Percentiles rank a stretch among this genome's conserved stretches.
These are phyloP conservation scores for Magallana nippona DNA, from an alignment of 2,888 invertebrate species.

Conservation along the genomic window DNA sequence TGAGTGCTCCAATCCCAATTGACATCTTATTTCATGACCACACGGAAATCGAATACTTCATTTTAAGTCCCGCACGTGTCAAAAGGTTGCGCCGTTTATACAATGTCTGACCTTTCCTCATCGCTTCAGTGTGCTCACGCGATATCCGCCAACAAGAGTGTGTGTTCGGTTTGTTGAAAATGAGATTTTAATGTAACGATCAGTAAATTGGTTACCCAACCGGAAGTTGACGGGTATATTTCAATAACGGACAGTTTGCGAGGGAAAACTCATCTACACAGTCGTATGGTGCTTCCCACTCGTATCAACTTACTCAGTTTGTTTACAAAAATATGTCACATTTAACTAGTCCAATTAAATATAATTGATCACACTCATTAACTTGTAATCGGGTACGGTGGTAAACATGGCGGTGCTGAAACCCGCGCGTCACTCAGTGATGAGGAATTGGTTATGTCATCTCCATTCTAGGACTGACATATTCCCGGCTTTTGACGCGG, in stretches of 20 bases:
- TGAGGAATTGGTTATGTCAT: slow-evolving; percentile 25
- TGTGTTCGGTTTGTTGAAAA: slow-evolving; percentile 17
- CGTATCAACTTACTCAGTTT: slow-evolving; percentile 24
- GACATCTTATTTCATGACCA: neutral
- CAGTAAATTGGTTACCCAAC: neutral
- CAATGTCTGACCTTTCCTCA: neutral
- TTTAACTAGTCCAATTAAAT: neutral
- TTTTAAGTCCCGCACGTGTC: slow-evolving; percentile 35
- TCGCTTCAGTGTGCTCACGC: slow-evolving; percentile 31
- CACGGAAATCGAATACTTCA: slow-evolving; percentile 29
- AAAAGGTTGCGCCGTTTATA: slow-evolving; percentile 32
- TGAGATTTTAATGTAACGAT: slow-evolving; percentile 30
- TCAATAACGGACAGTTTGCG: neutral
- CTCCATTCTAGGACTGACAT: neutral
- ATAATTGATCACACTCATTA: slow-evolving; percentile 1
- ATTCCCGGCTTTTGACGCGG: neutral
- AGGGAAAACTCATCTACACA: neutral
- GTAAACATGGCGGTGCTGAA: neutral
- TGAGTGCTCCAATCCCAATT: slow-evolving; percentile 4
- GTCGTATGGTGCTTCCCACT: slow-evolving; percentile 2
- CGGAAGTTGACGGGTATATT: slow-evolving; percentile 1
- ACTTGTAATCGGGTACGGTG: neutral
- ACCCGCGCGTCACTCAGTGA: neutral
- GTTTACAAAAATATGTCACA: neutral
- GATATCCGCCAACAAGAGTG: neutral